Percentiles rank a stretch among this genome's conserved stretches.
Evolutionary conservation across 2,113 vertebrate species (phyloP).

Genomic region (Hepsetus odoe): DNA sequence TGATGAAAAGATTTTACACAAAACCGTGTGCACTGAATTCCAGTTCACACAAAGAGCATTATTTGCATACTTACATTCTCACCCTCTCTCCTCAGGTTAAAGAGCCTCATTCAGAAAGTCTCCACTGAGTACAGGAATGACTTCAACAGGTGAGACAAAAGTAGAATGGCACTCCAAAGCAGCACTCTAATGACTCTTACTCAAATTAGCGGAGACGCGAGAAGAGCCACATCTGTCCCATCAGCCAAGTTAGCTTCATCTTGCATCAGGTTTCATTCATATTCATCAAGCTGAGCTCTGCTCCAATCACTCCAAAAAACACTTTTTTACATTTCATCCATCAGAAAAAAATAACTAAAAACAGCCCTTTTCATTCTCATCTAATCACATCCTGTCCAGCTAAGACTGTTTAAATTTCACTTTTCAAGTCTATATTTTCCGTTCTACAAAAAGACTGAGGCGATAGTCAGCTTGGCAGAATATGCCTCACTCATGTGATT

Average conservation of each 20-base stretch:
- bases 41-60: conserved; percentile 14
- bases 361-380: background rate
- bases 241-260: background rate
- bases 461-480: background rate
- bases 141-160: conserved; percentile 85
- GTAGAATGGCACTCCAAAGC: conserved; percentile 33
- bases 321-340: background rate
- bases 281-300: background rate
- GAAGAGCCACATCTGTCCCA: background rate
- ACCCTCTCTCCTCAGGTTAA: conserved; percentile 80
- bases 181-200: background rate
- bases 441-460: background rate
- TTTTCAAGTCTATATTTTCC: no score
- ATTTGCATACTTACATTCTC: background rate
- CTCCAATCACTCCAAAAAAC: background rate
- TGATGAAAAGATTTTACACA: conserved; percentile 35
- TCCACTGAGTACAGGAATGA: conserved; percentile 88
- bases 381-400: background rate
- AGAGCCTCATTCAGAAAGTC: conserved; percentile 89
- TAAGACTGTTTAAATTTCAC: no score
- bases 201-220: background rate
- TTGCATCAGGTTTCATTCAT: conserved; percentile 3
- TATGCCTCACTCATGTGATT: background rate
- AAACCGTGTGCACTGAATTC: conserved; percentile 39
- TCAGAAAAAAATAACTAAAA: background rate